Base-by-base conservation (phyloP, 2,888 invertebrate species). In the Eupithecia tripunctaria region DNA sequence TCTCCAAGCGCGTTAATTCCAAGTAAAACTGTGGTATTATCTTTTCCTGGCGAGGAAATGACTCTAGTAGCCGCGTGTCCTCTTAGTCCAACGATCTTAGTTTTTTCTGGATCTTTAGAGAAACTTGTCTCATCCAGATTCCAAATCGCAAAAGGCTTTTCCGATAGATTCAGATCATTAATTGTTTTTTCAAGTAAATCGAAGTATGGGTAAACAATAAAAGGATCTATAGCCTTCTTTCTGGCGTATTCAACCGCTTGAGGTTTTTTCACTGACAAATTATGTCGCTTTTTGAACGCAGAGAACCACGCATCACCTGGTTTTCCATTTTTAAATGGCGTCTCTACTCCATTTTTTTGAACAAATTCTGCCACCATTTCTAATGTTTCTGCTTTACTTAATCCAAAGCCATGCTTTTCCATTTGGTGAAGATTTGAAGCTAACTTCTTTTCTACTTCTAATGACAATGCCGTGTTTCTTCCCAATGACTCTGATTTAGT, bases 381-480 rank as follows among this genome's bases (percentile, higher is more conserved):
- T 66, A 85, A 64, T 47, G 86, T 70, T 79, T 87, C 84, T 75
- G 81, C 80, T 77, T 81, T 79, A n/a, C 81, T 79, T 38, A 86
- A 71, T 15, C 86, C 87, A 76, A 84, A 86, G 12, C 85, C 88
- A 74, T 81, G 78, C 77, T 76, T 80, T 72, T 85, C 84, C 81
- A 86, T 82, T 5, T 62, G 65, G 69, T 80, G 79, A 15, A 85
- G 74, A 73, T 36, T 60, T 12, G 59, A 56, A 60, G n/a, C 78
- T 59, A 80, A 68, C 29, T 71, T 78, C 10, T 56, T 47, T 76
- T 80, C 78, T 47, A 69, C 69, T 71, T 79, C 75, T 32, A 43
- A 25, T 59, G 76, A 29, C 59, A 79, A 68, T 29, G 70, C 76
- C 47, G 78, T 76, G 62, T 64, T 72, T 74, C 76, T 71, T 60